Base-by-base conservation (phyloP, 2,113 vertebrate genomes). In the Phylloscopus trochiloides region DNA sequence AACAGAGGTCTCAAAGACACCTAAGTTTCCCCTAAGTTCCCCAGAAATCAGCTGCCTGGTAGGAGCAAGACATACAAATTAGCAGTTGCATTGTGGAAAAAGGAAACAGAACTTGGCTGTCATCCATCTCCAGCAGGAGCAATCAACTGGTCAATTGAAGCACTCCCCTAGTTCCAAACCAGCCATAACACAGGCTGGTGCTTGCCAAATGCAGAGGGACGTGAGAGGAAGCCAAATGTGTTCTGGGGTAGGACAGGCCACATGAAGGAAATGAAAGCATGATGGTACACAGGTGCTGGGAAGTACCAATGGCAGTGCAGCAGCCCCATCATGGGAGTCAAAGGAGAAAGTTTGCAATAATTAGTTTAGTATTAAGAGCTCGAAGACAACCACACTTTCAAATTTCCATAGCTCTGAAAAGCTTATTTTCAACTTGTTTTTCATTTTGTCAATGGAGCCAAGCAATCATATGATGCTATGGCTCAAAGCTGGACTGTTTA, bases 131-230 rank as follows among this genome's bases (percentile, higher is more conserved):
- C 1, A 96, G 83, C 83, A 91, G 86, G 67, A 96, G 94, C 77
- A 95, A 95, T 90, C 73, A 96, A 88, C 73, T 61, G 74, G 87
- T 93, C 92, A 93, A 94, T 68, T 85, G 81, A 96, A 85, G 73
- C 70, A 67, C 68, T 91, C 11, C 43, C 94, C 52, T 32, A 75
- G 84, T 51, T 94, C 70, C 90, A 91, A 94, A 93, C 55, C 95
- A 97, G 95, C 90, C 92, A 90, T 79, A 96, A 96, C 92, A 93
- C 61, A 67, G 7, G 13, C 70, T 62, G 65, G 66, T n/a, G 57
- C 85, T 68, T 87, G 95, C 94, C 95, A 95, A 92, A 90, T 14
- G 4, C 55, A 84, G 14, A 81, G 28, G 10, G 50, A 94, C 12
- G 32, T 82, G 92, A 92, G 28, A 66, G 16, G 93, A 82, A 92